Conservation (phyloP, 2,797 vertebrate species). For the Anguilla pacifica region DNA sequence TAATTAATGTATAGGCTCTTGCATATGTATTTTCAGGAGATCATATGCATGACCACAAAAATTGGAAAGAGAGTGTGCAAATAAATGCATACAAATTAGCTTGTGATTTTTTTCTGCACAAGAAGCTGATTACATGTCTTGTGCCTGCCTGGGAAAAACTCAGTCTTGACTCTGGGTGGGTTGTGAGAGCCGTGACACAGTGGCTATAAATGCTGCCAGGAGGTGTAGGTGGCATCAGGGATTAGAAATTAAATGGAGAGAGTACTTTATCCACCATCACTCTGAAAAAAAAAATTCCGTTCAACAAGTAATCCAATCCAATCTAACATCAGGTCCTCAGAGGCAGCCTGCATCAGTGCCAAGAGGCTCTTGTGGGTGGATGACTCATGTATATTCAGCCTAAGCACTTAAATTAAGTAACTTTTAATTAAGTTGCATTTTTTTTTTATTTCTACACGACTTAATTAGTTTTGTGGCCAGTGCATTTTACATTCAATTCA, state of each 20-base stretch:
- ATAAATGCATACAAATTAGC: not conserved
- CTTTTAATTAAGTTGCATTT: not conserved
- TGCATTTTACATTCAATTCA: not conserved
- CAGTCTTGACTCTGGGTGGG: not conserved
- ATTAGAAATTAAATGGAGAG: not conserved
- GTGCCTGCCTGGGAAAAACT: not conserved
- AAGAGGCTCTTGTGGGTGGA: conserved; percentile 2
- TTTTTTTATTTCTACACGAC: not conserved
- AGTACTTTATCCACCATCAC: not conserved
- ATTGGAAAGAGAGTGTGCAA: not conserved
- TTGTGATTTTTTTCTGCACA: not conserved
- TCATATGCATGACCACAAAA: not conserved
- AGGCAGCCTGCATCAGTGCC: not conserved
- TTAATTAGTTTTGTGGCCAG: not conserved
- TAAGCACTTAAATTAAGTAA: not conserved
- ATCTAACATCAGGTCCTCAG: not conserved
- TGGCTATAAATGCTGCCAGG: not conserved
- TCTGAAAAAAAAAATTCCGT: not conserved
- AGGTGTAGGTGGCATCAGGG: not conserved
- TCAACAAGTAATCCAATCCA: not conserved
- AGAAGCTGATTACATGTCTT: not conserved
- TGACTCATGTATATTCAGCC: not conserved
- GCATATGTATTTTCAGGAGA: not conserved
- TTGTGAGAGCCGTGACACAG: not conserved
- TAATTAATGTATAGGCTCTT: not conserved